A percentile compares a stretch with the other conserved stretches of the same genome.
These are phyloP conservation scores for Semibalanus balanoides DNA, from an alignment of 1,140 invertebrate genomes.

Conservation along the genomic window DNA sequence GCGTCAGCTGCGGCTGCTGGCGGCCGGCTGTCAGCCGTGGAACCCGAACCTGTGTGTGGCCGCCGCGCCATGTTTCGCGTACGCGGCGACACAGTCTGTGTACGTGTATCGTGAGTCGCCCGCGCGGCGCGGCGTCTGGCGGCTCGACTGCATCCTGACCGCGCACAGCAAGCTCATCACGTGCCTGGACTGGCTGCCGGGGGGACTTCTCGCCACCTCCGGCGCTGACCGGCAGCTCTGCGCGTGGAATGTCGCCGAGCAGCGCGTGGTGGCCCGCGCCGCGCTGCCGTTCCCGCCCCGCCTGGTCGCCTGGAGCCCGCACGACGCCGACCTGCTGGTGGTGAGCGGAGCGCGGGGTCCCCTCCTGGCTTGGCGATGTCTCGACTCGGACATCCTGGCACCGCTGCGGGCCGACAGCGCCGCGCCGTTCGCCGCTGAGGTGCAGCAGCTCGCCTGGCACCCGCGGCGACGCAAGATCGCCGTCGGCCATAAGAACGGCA, in stretches of 20 bases:
- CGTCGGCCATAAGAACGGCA: neutral
- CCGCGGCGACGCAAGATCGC: neutral
- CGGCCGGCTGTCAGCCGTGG: slow-evolving; percentile 33
- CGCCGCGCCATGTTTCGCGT: slow-evolving; percentile 32
- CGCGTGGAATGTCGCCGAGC: slow-evolving; percentile 29
- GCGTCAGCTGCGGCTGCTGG: slow-evolving; percentile 23
- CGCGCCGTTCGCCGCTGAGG: neutral
- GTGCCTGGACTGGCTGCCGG: slow-evolving; percentile 25
- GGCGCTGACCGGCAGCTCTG: slow-evolving; percentile 28
- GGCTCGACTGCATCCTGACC: slow-evolving; percentile 33
- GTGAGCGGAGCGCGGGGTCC: neutral
- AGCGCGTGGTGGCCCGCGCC: slow-evolving; percentile 24
- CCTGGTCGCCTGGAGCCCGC: slow-evolving; percentile 25
- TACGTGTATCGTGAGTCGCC: slow-evolving; percentile 32
- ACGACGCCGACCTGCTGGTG: neutral
- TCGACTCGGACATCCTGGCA: neutral
- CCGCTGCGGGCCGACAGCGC: neutral
- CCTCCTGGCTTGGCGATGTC: neutral
- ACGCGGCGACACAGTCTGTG: slow-evolving; percentile 35
- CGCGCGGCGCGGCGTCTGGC: slow-evolving; percentile 28
- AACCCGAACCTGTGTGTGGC: slow-evolving; percentile 31
- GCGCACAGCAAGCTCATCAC: slow-evolving; percentile 37
- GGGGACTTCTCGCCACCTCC: slow-evolving; percentile 25
- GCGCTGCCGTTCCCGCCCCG: slow-evolving; percentile 22
- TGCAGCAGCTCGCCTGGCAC: neutral